Conservation (phyloP, 1,140 invertebrate species). For the Trichonephila clavata region DNA sequence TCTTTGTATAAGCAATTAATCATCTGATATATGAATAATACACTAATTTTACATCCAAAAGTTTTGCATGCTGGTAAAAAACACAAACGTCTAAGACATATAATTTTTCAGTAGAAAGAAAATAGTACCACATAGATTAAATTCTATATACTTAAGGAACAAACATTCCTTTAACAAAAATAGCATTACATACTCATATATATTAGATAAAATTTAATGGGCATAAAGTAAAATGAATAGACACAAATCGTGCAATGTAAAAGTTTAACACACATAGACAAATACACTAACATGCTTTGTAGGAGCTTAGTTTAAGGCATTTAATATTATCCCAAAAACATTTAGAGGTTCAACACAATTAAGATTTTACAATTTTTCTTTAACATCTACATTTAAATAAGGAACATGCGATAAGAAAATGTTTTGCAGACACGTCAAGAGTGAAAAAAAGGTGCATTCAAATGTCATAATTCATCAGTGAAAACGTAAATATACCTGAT, state of each 20-base stretch:
- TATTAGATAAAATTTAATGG: not conserved
- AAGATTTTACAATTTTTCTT: not conserved
- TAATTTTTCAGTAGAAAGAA: not conserved
- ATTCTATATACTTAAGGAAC: not conserved
- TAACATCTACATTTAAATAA: not conserved
- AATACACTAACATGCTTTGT: not conserved
- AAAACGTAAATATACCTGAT: slow-evolving; percentile 53
- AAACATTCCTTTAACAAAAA: not conserved
- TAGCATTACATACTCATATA: not conserved
- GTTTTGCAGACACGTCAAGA: not conserved
- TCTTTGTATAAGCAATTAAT: no score
- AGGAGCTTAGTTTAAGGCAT: not conserved
- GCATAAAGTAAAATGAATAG: not conserved
- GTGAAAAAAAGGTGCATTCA: slow-evolving; percentile 33
- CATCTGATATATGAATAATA: no score
- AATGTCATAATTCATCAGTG: not conserved
- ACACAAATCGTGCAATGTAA: not conserved
- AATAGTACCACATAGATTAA: no score
- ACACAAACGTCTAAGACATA: not conserved
- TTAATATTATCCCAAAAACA: not conserved
- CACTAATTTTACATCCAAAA: no score
- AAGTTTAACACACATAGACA: not conserved
- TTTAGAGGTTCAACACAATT: not conserved
- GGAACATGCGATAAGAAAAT: not conserved
- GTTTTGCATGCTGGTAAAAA: not conserved